Evolutionary conservation across 1,140 invertebrate genomes (phyloP), one percentile per base, ranked within the genome.

Genomic region (Apis dorsata): DNA sequence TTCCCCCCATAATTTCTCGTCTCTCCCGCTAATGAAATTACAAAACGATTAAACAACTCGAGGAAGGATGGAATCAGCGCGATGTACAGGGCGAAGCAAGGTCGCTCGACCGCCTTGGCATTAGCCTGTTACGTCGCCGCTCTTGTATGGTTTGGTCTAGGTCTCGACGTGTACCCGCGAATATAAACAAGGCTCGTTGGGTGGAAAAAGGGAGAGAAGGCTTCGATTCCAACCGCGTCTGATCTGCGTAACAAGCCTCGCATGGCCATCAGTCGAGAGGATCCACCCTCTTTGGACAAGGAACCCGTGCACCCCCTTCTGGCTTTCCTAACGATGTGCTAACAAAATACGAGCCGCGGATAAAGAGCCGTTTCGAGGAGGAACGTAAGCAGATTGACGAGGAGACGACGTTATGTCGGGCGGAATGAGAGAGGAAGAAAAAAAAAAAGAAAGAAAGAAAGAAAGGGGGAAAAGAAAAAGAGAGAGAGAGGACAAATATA

Each of bases 281-380:
- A 70, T 76, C 79, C 49, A 86, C 68, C 51, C 55, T 73, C 87
- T 83, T 68, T 81, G 85, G 82, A 13, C 71, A 70, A 75, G 83
- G 91, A 90, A 44, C 34, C 89, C 90, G 89, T 84, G 86, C 91
- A 91, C 90, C 90, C 92, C 89, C 89, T 90, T 88, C 69, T 51
- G 53, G 87, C 74, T 59, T 89, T 86, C 90, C 91, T 93, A 94
- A 94, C 92, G 93, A 94, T 93, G 92, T 94, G 92, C 92, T 88
- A 93, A 93, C 92, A 93, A 92, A 93, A 92, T 91, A 91, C 89
- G 74, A 89, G 88, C 89, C 85, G 86, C 88, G 88, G 90, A 93
- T 92, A 92, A 93, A 92, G 90, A 90, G 81, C 72, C 51, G 73
- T 66, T 34, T 81, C 83, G 74, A 83, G 63, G 86, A 83, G 86